Percentiles rank a stretch among this genome's conserved stretches.
These are phyloP conservation scores for Stichodactyla helianthus DNA, from an alignment of 64 coral and sea anemone species.

Conservation along the genomic window DNA sequence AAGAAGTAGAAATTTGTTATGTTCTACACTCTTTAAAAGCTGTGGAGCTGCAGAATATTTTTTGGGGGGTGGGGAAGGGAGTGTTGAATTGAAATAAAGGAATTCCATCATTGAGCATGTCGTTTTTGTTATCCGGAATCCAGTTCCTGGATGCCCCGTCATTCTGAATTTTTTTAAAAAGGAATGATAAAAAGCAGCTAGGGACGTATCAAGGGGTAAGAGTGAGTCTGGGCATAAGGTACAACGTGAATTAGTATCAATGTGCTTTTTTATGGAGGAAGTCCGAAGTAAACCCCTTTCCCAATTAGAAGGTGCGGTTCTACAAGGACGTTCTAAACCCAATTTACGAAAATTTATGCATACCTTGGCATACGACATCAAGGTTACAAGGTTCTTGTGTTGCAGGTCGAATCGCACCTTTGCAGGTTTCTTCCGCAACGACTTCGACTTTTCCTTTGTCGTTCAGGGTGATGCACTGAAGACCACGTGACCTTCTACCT, in stretches of 20 bases:
- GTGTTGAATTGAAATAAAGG: too few species aligned
- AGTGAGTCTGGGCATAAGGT: too few species aligned
- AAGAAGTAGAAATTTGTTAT: background rate
- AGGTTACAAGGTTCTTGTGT: conserved; percentile 48
- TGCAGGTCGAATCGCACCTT: conserved; percentile 29
- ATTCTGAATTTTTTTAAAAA: too few species aligned
- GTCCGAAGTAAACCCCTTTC: background rate
- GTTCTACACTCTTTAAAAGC: background rate
- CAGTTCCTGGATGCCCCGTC: too few species aligned
- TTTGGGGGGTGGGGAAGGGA: too few species aligned
- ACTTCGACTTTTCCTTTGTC: conserved; percentile 27
- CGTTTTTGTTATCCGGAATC: too few species aligned
- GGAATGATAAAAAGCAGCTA: too few species aligned
- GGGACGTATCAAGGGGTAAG: too few species aligned
- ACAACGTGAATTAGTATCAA: too few species aligned
- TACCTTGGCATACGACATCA: conserved; percentile 49
- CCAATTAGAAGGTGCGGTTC: background rate
- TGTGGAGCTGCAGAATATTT: too few species aligned
- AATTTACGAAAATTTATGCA: background rate
- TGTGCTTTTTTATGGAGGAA: too few species aligned
- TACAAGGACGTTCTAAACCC: background rate
- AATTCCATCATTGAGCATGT: too few species aligned
- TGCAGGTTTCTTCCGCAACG: conserved; percentile 35
- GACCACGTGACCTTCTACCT: conserved; percentile 33
- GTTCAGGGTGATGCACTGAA: conserved; percentile 54